These are phyloP conservation scores for Myoxocephalus aenaeus DNA, from an alignment of 2,797 vertebrate species.

Conservation along the genomic window DNA sequence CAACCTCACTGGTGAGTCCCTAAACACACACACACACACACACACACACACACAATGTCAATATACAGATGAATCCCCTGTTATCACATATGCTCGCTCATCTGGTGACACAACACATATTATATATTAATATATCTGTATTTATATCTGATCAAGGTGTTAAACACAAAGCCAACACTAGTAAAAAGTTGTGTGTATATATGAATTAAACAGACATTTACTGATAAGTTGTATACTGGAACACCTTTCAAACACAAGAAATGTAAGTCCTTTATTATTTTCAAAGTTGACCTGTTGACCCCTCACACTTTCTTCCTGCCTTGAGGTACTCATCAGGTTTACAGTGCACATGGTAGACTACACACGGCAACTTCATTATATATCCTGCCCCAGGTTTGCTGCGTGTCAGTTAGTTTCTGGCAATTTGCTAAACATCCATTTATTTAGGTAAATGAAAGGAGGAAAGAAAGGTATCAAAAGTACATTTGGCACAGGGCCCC, in stretches of 20 bases:
- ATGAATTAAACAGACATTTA: neutral
- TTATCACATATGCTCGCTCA: neutral
- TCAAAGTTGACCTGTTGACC: neutral
- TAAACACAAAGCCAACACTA: neutral
- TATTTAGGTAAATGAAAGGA: neutral
- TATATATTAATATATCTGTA: neutral
- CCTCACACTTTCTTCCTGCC: neutral
- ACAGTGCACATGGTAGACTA: neutral
- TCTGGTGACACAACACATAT: neutral
- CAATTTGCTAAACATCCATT: conserved; percentile 1
- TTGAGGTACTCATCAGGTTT: neutral
- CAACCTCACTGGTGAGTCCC: conserved; percentile 87
- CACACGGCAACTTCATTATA: neutral
- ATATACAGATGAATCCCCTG: neutral
- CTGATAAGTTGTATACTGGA: neutral
- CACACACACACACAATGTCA: neutral
- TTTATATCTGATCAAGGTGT: neutral
- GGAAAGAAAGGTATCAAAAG: neutral
- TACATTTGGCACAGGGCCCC: neutral
- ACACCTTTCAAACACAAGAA: neutral
- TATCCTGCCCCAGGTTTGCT: neutral
- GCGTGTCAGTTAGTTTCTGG: neutral
- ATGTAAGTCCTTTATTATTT: too few relatives aligned
- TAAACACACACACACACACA: neutral
- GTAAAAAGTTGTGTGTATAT: neutral